These are phyloP conservation scores for Sarcophilus harrisii DNA, from an alignment of 2,797 vertebrate genomes.

Conservation along the genomic window DNA sequence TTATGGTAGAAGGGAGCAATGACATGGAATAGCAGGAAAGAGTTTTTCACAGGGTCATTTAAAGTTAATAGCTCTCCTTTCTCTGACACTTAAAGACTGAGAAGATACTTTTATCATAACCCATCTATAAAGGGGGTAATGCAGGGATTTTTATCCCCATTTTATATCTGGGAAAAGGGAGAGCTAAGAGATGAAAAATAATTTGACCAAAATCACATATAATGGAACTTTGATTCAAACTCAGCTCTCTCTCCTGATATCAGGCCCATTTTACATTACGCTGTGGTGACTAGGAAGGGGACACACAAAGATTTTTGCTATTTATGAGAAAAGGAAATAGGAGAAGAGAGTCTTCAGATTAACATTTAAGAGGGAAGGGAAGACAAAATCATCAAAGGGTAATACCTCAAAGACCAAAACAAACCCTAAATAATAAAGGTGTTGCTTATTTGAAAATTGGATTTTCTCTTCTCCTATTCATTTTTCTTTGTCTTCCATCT, in stretches of 20 bases:
- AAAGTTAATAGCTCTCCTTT: no score
- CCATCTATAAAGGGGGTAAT: background rate
- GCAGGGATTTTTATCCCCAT: background rate
- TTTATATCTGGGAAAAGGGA: background rate
- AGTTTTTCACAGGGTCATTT: no score
- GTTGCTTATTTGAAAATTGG: background rate
- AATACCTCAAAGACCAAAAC: background rate
- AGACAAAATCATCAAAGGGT: background rate
- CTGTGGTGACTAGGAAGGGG: rapidly evolving
- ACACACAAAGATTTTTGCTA: background rate
- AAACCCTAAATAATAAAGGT: background rate
- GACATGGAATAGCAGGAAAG: no score
- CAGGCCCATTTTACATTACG: background rate
- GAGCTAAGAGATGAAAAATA: background rate
- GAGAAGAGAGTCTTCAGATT: background rate
- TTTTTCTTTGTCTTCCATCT: no score
- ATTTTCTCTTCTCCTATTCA: background rate
- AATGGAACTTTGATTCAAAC: background rate
- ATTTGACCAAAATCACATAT: background rate
- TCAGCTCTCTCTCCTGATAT: background rate
- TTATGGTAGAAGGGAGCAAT: no score
- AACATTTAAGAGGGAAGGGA: background rate
- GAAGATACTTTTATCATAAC: background rate
- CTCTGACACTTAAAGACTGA: no score
- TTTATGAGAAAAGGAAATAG: background rate